Evolutionary conservation across 2,888 invertebrate species (phyloP).

Genomic region (Neocrepidodera transversa): DNA sequence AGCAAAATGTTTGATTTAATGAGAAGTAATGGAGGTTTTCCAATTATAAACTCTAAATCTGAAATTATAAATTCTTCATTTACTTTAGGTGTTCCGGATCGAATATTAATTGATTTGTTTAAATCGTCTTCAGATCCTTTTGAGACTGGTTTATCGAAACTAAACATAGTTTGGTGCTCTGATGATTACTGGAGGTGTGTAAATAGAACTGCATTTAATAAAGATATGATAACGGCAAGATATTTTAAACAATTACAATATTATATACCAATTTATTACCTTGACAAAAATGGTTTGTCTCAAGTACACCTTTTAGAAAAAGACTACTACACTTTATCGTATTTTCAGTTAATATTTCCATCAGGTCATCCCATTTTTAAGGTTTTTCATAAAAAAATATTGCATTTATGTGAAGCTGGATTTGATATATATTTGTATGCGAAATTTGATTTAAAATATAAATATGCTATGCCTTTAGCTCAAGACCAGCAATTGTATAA

Average conservation of each 20-base stretch:
- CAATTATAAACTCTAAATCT: neutral
- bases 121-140: neutral
- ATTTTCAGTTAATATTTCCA: neutral
- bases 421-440: neutral
- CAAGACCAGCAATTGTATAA: neutral
- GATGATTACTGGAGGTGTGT: conserved; percentile 11
- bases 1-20: conserved; percentile 26
- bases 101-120: conserved; percentile 1
- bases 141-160: neutral
- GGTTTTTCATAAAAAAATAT: conserved; percentile 1
- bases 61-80: conserved; percentile 14
- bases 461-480: neutral
- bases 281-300: conserved; percentile 23
- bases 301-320: conserved; percentile 8
- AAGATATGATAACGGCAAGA: conserved; percentile 12
- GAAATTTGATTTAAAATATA: conserved; percentile 1
- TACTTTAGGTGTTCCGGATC: conserved; percentile 9
- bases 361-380: neutral
- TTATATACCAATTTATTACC: conserved; percentile 12
- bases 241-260: conserved; percentile 16
- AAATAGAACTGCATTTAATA: conserved; percentile 19
- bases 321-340: conserved; percentile 1
- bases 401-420: neutral
- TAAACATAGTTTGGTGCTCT: neutral
- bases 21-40: conserved; percentile 1